Evolutionary conservation across 2,113 vertebrate species (phyloP), one percentile per base, ranked within the genome.

Genomic region (Urocynchramus pylzowi): DNA sequence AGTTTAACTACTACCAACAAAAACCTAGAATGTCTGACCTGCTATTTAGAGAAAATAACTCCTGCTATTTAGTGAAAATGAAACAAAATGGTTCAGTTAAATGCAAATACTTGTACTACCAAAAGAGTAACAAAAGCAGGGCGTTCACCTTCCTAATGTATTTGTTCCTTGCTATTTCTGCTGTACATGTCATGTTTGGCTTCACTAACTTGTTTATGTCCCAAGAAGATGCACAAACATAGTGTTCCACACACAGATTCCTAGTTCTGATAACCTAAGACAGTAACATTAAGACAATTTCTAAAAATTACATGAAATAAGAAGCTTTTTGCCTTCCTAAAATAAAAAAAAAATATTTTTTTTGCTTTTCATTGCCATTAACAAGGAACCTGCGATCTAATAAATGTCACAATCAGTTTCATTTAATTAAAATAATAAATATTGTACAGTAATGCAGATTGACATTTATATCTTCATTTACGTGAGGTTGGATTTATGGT

Each of bases 391-490:
- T 97, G 96, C 88, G 98, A 98, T 98, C 97, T 98, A 99, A 98
- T 99, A 99, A 99, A 98, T 98, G 98, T 99, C 99, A 98, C 98
- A 97, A 98, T 98, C 95, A 96, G 98, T 99, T 99, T 99, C 98
- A 97, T 98, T 99, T 99, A 99, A 99, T 99, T 99, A 99, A 99
- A 99, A 99, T 98, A 99, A 99, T 99, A 99, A 99, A 98, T 99
- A 99, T 98, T 98, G 98, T 97, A 97, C 97, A 97, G 98, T 98
- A 98, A 99, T 98, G 97, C 98, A 97, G 98, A 98, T 97, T 99
- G 98, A 99, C 99, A 98, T 98, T 99, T 99, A 99, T 98, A 97
- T 93, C 97, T 98, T 97, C 97, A 97, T 98, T 98, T 98, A 98
- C 92, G 96, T 98, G 98, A 97, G 45, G 67, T 13, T 98, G 98